Conservation (phyloP, 2,797 vertebrate species). For the Pseudomugil gertrudae region DNA sequence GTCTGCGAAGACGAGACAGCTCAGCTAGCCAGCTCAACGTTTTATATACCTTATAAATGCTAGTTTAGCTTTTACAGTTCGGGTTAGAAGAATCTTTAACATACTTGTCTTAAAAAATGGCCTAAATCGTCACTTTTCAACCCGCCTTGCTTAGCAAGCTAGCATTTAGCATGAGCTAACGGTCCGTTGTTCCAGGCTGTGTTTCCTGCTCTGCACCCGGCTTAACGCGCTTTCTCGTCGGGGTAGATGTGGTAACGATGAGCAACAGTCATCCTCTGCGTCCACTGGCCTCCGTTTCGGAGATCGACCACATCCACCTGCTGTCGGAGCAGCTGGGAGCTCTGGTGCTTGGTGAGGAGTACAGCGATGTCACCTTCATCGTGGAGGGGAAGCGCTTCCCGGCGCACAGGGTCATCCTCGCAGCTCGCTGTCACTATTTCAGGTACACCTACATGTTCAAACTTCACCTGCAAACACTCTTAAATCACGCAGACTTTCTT, state of each 20-base stretch:
- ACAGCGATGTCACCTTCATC: constrained; percentile 96
- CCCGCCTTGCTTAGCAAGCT: not conserved
- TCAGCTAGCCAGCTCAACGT: not conserved
- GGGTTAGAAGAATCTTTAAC: not conserved
- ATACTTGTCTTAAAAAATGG: not conserved
- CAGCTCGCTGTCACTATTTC: constrained; percentile 97
- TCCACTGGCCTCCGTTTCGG: constrained; percentile 90
- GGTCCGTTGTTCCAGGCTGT: not conserved
- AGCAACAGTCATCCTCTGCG: constrained; percentile 95
- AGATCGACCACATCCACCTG: constrained; percentile 97
- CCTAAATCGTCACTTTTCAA: not conserved
- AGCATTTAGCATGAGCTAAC: constrained; percentile 37
- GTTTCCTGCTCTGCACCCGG: not conserved
- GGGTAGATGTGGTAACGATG: constrained; percentile 81
- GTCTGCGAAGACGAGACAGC: constrained; percentile 22
- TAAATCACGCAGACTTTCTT: not conserved
- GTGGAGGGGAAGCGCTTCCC: constrained; percentile 96
- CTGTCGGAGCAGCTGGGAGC: constrained; percentile 95
- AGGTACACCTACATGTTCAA: constrained; percentile 79
- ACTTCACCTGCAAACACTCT: not conserved
- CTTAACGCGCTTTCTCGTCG: not conserved
- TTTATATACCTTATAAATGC: not conserved
- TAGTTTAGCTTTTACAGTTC: not conserved
- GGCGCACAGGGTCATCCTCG: constrained; percentile 95
- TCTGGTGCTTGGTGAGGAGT: constrained; percentile 93